Evolutionary conservation across 2,113 vertebrate genomes (phyloP).

Genomic region (Entomyzon cyanotis): DNA sequence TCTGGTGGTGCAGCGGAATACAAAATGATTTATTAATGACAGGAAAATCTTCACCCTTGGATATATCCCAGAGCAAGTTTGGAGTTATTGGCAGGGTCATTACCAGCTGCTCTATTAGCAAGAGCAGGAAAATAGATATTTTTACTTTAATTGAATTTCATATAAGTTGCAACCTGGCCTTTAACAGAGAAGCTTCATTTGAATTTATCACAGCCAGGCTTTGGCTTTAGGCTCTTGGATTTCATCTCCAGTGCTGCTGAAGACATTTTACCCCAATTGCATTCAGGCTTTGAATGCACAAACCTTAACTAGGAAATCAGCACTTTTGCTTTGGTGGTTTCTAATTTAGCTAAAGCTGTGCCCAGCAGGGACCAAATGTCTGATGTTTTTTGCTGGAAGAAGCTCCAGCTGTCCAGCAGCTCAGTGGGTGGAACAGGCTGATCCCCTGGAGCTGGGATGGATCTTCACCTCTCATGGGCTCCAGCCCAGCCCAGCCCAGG

Average conservation of each 20-base stretch:
- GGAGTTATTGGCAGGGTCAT: conserved; percentile 27
- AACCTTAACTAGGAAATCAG: not conserved
- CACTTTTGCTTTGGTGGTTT: not conserved
- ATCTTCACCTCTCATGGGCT: accelerated
- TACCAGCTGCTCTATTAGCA: not conserved
- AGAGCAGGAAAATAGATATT: conserved; percentile 49
- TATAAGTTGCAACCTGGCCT: conserved; percentile 23
- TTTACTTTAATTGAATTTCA: conserved; percentile 66
- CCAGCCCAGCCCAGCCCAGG: not conserved
- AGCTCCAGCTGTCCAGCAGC: not conserved
- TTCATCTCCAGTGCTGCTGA: not conserved
- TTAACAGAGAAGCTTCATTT: conserved; percentile 7
- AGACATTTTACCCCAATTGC: not conserved
- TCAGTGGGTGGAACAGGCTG: not conserved
- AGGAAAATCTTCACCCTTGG: not conserved
- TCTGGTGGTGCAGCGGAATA: not conserved
- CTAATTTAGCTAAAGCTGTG: not conserved
- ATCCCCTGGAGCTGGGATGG: not conserved
- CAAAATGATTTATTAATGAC: conserved; percentile 17
- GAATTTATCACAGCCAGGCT: conserved; percentile 7
- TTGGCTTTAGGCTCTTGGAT: not conserved
- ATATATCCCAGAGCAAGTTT: conserved; percentile 24
- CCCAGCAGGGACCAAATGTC: not conserved
- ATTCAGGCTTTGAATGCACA: not conserved
- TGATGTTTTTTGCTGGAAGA: not conserved